Base-by-base conservation (phyloP, 64 coral and sea anemone genomes). In the Montipora efflorescens region DNA sequence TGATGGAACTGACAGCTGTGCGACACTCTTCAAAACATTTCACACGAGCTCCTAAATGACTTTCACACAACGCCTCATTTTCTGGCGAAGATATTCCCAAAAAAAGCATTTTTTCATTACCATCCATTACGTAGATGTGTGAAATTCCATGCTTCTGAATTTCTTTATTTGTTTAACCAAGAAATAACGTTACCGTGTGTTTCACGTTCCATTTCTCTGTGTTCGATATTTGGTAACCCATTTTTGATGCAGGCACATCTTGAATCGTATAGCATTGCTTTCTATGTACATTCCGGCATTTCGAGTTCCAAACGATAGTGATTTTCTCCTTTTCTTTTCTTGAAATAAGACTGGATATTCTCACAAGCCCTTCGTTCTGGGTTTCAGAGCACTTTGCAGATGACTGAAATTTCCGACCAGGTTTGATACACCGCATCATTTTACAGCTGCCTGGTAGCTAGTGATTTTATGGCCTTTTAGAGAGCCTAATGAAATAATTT, bases 1-100 rank as follows among this genome's bases (percentile, higher is more conserved):
- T 93, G 76, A 91, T 82, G 74, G 96, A 97, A 78, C 69, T 97
- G 14, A 51, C 64, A 5, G 66, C 62, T 86, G 82, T 86, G 15
- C 82, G 82, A 19, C 82, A 86, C 20, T 86, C 82, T 4, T 49
- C 82, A 48, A 86, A 86, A 72, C 82, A 86, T 71, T 86, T 86
- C 14, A 50, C 82, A 5, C 82, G 82, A 48, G 15, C 82, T 68
- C 15, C 62, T 23, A 86, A 86, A 72, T 86, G 47, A 86, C 18
- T 25, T 49, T 66, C 45, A 86, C 67, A 28, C 14, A 46, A 10
- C 13, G 36, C 16, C 1, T 71, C 5, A 11, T 57, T 8, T 57
- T 57, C 11, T 57, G 7, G 11, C 13, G 8, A 71, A 15, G 4
- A 5, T 21, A 9, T 22, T 71, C 4, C 4, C 14, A 71, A 71